Evolutionary conservation across 2,888 invertebrate species (phyloP).

Genomic region (Sminthurinus aureus): DNA sequence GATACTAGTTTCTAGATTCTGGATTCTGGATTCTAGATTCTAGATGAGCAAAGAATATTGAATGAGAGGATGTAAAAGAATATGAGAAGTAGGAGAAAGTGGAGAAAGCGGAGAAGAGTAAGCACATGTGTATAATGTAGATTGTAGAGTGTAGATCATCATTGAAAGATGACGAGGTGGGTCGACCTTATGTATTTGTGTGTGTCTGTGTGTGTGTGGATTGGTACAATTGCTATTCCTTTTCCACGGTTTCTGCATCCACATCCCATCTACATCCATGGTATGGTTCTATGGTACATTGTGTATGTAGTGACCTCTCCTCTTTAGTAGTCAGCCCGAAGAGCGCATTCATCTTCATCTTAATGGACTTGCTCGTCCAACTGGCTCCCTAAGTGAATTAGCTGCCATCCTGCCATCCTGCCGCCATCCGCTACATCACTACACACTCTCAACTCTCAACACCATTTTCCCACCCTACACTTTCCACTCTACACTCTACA

Average conservation of each 20-base stretch:
- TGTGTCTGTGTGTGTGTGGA: too few relatives aligned
- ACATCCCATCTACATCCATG: too few relatives aligned
- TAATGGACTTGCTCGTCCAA: constrained; percentile 33
- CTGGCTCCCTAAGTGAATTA: constrained; percentile 36
- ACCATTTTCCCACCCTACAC: background rate
- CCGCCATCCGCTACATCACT: background rate
- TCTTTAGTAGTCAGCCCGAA: constrained; percentile 37
- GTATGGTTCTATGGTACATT: too few relatives aligned
- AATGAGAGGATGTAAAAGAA: constrained; percentile 16
- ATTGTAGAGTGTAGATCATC: constrained; percentile 38
- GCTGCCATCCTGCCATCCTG: constrained; percentile 11
- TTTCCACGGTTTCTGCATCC: too few relatives aligned
- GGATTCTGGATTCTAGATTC: too few relatives aligned
- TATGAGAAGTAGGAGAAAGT: too few relatives aligned
- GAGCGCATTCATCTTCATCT: constrained; percentile 39
- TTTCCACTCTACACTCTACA: too few relatives aligned
- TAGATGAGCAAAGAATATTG: constrained; percentile 35
- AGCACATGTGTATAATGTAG: constrained; percentile 36
- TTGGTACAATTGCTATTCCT: too few relatives aligned
- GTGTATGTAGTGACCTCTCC: constrained; percentile 30
- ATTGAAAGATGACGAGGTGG: constrained; percentile 31
- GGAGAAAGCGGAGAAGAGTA: too few relatives aligned
- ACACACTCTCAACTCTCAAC: background rate
- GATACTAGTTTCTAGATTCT: too few relatives aligned
- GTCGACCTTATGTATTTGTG: too few relatives aligned